Percentiles rank a stretch among this genome's conserved stretches.
These are phyloP conservation scores for Austrofundulus limnaeus DNA, from an alignment of 2,113 vertebrate species.

Conservation along the genomic window DNA sequence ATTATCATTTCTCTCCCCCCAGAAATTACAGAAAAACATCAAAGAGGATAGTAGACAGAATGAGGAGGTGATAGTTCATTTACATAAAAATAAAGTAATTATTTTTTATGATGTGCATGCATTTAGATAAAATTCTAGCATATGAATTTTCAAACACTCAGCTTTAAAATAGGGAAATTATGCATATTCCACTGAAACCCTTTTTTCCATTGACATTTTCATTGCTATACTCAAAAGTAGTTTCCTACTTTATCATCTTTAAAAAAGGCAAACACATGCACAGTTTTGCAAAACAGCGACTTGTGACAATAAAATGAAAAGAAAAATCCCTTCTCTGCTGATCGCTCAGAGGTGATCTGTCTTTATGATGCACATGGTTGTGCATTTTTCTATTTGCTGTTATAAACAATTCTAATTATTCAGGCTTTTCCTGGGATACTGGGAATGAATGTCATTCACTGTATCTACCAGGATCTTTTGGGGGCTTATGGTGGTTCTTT, in stretches of 20 bases:
- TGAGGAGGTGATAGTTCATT: neutral
- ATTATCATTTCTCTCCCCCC: slow-evolving; percentile 21
- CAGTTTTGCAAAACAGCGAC: slow-evolving; percentile 6
- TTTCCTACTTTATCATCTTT: slow-evolving; percentile 9
- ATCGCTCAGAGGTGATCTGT: neutral
- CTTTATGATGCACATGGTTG: neutral
- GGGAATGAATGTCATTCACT: slow-evolving; percentile 53
- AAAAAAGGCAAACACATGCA: neutral
- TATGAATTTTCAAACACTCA: neutral
- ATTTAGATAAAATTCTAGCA: neutral
- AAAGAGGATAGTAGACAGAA: neutral
- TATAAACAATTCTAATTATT: slow-evolving; percentile 41
- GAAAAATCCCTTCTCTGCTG: neutral
- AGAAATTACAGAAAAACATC: slow-evolving; percentile 15
- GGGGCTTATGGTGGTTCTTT: too few relatives aligned
- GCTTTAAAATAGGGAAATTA: neutral
- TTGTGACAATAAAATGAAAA: slow-evolving; percentile 13
- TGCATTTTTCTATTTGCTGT: slow-evolving; percentile 10
- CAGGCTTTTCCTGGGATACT: slow-evolving; percentile 28
- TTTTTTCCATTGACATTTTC: neutral
- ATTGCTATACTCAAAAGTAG: neutral
- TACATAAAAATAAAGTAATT: neutral
- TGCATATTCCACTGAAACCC: neutral
- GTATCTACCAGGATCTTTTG: too few relatives aligned
- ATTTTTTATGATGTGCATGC: neutral